Evolutionary conservation across 2,888 invertebrate genomes (phyloP).

Genomic region (Leucozona laternaria): DNA sequence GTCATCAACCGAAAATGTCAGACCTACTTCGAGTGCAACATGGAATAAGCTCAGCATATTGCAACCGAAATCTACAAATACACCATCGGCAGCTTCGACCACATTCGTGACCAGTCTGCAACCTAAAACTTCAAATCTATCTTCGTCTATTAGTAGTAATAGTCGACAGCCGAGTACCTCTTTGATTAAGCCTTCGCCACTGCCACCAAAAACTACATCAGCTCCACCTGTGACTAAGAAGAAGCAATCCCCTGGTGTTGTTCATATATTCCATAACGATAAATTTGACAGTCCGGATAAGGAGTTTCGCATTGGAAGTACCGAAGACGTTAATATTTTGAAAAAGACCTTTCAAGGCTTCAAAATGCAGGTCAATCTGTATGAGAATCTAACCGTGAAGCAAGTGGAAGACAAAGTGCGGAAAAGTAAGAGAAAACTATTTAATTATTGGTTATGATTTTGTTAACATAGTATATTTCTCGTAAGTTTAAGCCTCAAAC

Average conservation of each 20-base stretch:
- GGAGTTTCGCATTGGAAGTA: conserved; percentile 80
- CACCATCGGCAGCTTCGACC: background rate
- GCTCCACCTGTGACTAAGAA: background rate
- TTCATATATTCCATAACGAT: conserved; percentile 82
- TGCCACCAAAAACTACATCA: background rate
- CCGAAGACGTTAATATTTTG: conserved; percentile 80
- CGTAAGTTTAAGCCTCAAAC: no score
- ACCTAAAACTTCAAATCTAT: conserved; percentile 16
- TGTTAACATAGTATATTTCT: no score
- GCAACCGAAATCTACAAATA: conserved; percentile 21
- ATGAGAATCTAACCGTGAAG: conserved; percentile 79
- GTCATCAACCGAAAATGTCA: conserved; percentile 40
- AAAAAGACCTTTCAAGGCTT: conserved; percentile 78
- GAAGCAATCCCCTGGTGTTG: conserved; percentile 80
- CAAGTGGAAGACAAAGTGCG: conserved; percentile 78
- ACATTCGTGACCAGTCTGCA: background rate
- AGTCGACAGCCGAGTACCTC: background rate
- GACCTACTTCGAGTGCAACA: conserved; percentile 21
- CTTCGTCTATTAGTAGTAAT: background rate
- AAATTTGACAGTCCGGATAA: conserved; percentile 79
- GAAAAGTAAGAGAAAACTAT: conserved; percentile 80
- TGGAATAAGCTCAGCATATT: conserved; percentile 38
- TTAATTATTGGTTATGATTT: background rate
- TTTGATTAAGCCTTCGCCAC: background rate
- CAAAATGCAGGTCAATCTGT: conserved; percentile 79